These are phyloP conservation scores for Eulemur mongoz DNA, from an alignment of 2,797 vertebrate species.

Conservation along the genomic window DNA sequence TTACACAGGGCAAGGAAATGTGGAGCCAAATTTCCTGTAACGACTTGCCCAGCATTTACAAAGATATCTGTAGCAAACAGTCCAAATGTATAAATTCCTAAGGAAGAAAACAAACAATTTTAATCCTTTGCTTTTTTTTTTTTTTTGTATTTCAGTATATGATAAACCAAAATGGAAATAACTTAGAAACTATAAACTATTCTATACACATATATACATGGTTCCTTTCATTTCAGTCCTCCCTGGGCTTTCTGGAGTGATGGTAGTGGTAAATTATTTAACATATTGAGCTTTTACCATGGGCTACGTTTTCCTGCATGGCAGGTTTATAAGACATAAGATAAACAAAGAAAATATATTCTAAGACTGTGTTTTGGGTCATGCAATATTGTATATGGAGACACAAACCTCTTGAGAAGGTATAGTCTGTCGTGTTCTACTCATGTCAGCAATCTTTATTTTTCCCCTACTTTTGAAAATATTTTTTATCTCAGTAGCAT, in stretches of 20 bases:
- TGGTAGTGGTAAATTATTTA: conserved; percentile 73
- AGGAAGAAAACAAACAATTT: conserved; percentile 72
- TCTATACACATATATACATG: neutral
- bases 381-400: neutral
- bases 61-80: conserved; percentile 99
- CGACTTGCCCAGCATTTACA: conserved; percentile 98
- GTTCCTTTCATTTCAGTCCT: neutral
- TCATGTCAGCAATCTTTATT: conserved; percentile 53
- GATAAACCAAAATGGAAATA: conserved; percentile 30
- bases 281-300: conserved; percentile 62
- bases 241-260: conserved; percentile 41
- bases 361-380: neutral
- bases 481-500: conserved; percentile 23
- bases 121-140: conserved; percentile 35
- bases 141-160: neutral
- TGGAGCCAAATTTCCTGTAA: conserved; percentile 98
- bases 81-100: conserved; percentile 97
- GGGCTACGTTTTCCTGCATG: conserved; percentile 31
- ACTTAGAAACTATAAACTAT: neutral
- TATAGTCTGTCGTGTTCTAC: neutral
- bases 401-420: neutral
- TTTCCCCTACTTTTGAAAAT: conserved; percentile 64
- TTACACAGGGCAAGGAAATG: conserved; percentile 98
- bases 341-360: conserved; percentile 63
- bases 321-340: conserved; percentile 56